Evolutionary conservation across 2,888 invertebrate genomes (phyloP), one percentile per base, ranked within the genome.

Genomic region (Acrobasis consociella): DNA sequence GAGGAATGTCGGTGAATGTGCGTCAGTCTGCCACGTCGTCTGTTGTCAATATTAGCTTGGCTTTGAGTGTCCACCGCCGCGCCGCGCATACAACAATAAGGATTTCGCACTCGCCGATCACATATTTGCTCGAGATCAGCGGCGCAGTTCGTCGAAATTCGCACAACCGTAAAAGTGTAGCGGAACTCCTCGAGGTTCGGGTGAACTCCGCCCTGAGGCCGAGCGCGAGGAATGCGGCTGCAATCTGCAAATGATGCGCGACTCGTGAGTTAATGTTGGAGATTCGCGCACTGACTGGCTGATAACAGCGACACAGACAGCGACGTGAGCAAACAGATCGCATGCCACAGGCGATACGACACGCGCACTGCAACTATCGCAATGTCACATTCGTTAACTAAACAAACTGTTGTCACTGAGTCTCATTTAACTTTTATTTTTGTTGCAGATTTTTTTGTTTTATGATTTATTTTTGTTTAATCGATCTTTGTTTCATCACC

Each of bases 91-190:
- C 65, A 67, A 67, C 66, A 67, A 68, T 65, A 66, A 67, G 65
- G 63, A 38, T 60, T 68, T 65, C 61, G 60, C 58, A 67, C 63
- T 68, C 63, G 52, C 52, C 74, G 56, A 56, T 74, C 63, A 71
- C 38, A 59, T 60, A 42, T 76, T 74, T 69, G 64, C 64, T 64
- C 63, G 60, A 65, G 65, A 67, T 69, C 65, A 62, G 62, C 58
- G 67, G 67, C 65, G 63, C 65, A 69, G 56, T 68, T 76, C 66
- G 75, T 68, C 72, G 70, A 75, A 78, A 81, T 77, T 81, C 73
- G 66, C 81, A 73, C 71, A 68, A 51, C 70, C 77, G 75, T 80
- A 77, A 78, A 72, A 65, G 17, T 42, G 56, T 46, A 42, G 39
- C 15, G 39, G 42, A 56, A 56, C 17, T 17, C 13, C 16, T 8